Percentiles rank a stretch among this genome's conserved stretches.
Conservation (phyloP, 30 jellyfish, hydroid and myxozoan genomes). For the Turritopsis dohrnii region DNA sequence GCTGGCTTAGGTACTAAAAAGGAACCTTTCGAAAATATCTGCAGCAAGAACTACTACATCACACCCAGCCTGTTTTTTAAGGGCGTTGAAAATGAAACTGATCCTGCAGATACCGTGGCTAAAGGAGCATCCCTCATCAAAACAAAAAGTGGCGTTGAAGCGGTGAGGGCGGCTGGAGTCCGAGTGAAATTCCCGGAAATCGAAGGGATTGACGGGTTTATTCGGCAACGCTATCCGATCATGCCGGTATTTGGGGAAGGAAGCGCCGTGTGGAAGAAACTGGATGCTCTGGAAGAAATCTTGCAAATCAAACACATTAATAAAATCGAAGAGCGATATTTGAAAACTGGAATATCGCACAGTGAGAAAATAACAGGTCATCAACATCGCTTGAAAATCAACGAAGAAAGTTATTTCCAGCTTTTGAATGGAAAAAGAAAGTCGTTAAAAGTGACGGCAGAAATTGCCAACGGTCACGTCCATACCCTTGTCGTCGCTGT, state of each 20-base stretch:
- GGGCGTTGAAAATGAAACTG: slow-evolving; percentile 3
- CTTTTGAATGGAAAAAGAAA: background rate
- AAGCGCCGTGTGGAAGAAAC: slow-evolving; percentile 24
- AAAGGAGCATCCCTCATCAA: slow-evolving; percentile 49
- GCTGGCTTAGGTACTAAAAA: background rate
- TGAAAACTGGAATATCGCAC: slow-evolving; percentile 11
- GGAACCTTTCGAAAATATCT: background rate
- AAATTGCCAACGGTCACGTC: background rate
- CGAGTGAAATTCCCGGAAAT: slow-evolving; percentile 21
- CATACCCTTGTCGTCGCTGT: background rate
- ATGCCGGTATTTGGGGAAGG: slow-evolving; percentile 44
- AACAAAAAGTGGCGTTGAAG: slow-evolving; percentile 18
- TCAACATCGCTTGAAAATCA: background rate
- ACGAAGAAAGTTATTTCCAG: background rate
- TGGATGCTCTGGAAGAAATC: slow-evolving; percentile 23
- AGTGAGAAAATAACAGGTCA: slow-evolving; percentile 13
- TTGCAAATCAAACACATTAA: background rate
- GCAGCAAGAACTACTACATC: slow-evolving; percentile 23
- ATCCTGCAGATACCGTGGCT: slow-evolving; percentile 28
- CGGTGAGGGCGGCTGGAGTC: slow-evolving; percentile 24
- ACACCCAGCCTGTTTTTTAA: slow-evolving; percentile 19
- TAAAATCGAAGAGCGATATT: background rate
- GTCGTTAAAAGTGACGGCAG: slow-evolving; percentile 2
- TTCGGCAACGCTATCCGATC: slow-evolving; percentile 41
- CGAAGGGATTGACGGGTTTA: slow-evolving; percentile 14